Evolutionary conservation across 2,797 vertebrate species (phyloP), one percentile per base, ranked within the genome.

Genomic region (Peromyscus melanophrys): DNA sequence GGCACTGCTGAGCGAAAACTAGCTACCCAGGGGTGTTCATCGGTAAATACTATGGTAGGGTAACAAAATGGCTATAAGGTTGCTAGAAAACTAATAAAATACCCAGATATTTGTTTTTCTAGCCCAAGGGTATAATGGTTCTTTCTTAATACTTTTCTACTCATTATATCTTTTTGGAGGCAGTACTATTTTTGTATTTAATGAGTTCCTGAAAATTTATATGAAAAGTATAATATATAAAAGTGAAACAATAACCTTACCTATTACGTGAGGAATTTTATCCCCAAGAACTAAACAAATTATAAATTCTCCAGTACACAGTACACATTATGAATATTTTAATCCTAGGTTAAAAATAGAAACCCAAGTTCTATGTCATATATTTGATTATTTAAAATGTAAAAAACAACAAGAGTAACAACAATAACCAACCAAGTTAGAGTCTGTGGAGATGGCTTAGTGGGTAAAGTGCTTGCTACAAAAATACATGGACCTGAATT

Each of bases 181-280:
- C 49, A 90, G 76, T 86, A 95, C 77, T 96, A 93, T 96, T 98
- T 97, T 96, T 96, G 49, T 82, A 19, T 73, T 94, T 97, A 97
- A 97, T 90, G 88, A 96, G 67, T 89, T 93, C 90, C 93, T 95
- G 55, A 95, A 97, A 97, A 85, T 27, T 49, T 95, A 80, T 63
- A 89, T 94, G 88, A 96, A 97, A 97, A 93, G 65, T 91, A 37
- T 93, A 94, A 90, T 93, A 75, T 89, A 77, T 97, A 88, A 96
- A 96, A 96, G 82, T 93, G 17, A 78, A 94, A 75, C 65, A 88
- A 75, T 78, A 82, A 65, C 37, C 75, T 96, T 93, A 95, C 34
- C 43, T 94, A 59, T 75, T 96, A 88, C 78, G 25, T 97, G 82
- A 94, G 73, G 85, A 97, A 97, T 98, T 97, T 96, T 96, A 89